phyloP scores from a whole-genome alignment of 2,797 vertebrate species.

The Cephalopachus bancanus region DNA sequence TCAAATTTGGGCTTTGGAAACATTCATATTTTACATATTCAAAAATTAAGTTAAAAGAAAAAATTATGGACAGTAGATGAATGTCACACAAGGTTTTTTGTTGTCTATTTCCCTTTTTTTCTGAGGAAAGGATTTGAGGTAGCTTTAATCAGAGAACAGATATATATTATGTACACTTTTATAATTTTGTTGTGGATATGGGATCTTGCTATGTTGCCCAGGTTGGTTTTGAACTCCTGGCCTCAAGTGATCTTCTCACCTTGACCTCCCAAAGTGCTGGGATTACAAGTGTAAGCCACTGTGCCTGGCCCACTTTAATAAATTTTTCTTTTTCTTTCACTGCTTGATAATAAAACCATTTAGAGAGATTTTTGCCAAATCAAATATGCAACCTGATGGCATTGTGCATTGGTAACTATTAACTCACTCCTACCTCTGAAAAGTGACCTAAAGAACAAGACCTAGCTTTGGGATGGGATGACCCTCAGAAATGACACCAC shows the following conservation, averaged over 20 bases:
- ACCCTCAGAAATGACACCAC: background rate
- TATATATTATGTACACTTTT: background rate
- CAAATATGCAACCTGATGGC: background rate
- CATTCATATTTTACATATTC: background rate
- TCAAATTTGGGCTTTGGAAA: conserved; percentile 33
- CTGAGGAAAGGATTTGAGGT: background rate
- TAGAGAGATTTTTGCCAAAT: background rate
- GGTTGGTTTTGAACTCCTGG: too few species aligned
- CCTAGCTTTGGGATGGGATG: background rate
- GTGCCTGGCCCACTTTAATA: background rate
- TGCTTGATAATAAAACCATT: conserved; percentile 22
- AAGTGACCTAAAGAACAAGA: background rate
- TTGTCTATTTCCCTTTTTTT: background rate
- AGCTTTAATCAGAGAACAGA: conserved; percentile 24
- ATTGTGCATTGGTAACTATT: background rate
- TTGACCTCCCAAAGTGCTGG: too few species aligned
- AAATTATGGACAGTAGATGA: background rate
- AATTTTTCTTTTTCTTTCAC: conserved; percentile 47
- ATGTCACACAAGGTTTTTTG: background rate
- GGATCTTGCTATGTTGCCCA: too few species aligned
- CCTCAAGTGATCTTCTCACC: too few species aligned
- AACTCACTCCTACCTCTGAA: background rate
- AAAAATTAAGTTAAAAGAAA: conserved; percentile 27
- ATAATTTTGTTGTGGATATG: too few species aligned
- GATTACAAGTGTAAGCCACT: too few species aligned